These are phyloP conservation scores for Ametastegia equiseti DNA, from an alignment of 2,888 invertebrate species.

Conservation along the genomic window DNA sequence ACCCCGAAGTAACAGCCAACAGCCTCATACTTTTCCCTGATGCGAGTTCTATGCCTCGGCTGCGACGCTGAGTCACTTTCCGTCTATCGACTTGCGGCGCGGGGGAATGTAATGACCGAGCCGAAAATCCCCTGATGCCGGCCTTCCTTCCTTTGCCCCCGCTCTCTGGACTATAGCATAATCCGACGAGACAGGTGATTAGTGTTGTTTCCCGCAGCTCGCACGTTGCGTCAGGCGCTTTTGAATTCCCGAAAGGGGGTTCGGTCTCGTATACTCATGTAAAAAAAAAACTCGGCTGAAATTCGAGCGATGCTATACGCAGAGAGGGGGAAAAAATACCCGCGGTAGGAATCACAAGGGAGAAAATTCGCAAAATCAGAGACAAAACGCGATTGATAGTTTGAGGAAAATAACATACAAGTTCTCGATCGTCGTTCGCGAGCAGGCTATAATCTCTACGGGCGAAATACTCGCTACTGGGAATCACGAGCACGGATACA, in stretches of 20 bases:
- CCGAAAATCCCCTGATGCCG: constrained; percentile 10
- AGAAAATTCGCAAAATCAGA: background rate
- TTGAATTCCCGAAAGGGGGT: background rate
- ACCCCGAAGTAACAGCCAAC: background rate
- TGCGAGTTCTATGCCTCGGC: background rate
- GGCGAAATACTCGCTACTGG: background rate
- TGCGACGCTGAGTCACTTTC: constrained; percentile 9
- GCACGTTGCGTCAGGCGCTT: background rate
- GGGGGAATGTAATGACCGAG: background rate
- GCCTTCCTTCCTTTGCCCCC: background rate
- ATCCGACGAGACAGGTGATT: background rate
- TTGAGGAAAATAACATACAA: background rate
- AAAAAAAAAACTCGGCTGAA: background rate
- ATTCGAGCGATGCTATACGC: too few species aligned
- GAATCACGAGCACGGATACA: background rate
- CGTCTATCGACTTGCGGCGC: background rate
- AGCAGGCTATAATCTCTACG: background rate
- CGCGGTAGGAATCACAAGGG: too few species aligned
- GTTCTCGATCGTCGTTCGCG: background rate
- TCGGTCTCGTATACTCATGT: background rate
- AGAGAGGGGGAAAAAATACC: background rate
- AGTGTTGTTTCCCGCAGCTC: background rate
- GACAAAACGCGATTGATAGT: background rate
- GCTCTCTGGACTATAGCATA: background rate
- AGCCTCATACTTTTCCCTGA: background rate